Base-by-base conservation (phyloP, 2,888 invertebrate genomes). In the Andrena bicolor region DNA sequence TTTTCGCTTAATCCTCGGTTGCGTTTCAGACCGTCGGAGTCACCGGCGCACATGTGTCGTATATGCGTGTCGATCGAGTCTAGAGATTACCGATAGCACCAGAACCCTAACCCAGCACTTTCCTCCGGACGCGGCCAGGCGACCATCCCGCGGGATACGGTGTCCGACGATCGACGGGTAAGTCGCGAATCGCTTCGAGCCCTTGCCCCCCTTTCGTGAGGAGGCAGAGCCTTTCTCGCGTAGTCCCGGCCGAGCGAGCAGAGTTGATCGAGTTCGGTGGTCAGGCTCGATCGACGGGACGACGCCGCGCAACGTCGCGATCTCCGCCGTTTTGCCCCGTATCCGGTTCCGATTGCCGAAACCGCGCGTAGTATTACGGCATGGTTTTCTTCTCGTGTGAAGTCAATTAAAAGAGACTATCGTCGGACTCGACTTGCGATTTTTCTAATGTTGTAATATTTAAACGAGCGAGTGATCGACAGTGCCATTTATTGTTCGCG, bases 361-460 rank as follows among this genome's bases (percentile, higher is more conserved):
- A 53, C 61, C 66, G 75, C 79, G 81, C 78, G 76, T 83, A 75
- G 84, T 87, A 87, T 82, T 87, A 82, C 76, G 87, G 76, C 83
- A 75, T 83, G 87, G 87, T 87, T 88, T 86, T 80, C 80, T 88
- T 88, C 87, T 84, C 89, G 84, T 83, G 76, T 85, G 75, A 88
- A 83, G 86, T 84, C 87, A 89, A 88, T 85, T 88, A 88, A 88
- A 87, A 82, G 86, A 89, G 89, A 88, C 87, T 88, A 89, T 89
- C 89, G 87, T 86, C 83, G 80, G 76, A 78, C 78, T 86, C 87
- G 88, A 77, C 87, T 86, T 82, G 84, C 87, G 82, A 89, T 89
- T 88, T 88, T 88, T 88, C 89, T 88, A 89, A 88, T 76, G 80
- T 88, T 88, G 82, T 89, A 86, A 89, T 89, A 87, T 89, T 88